phyloP scores from a whole-genome alignment of 1,140 invertebrate genomes.

The Papilio glaucus region DNA sequence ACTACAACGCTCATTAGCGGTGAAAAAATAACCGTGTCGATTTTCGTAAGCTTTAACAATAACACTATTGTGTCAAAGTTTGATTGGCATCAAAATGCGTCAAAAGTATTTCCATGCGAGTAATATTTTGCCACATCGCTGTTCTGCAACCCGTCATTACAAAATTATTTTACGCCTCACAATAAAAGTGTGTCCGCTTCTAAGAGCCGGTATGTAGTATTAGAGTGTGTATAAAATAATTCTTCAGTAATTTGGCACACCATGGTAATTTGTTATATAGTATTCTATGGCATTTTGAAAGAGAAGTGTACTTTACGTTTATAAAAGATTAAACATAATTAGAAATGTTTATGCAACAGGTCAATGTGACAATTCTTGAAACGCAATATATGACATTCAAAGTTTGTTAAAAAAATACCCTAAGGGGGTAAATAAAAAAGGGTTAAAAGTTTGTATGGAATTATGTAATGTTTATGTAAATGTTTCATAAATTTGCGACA shows the following conservation, averaged over 20 bases:
- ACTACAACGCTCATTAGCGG: conserved; percentile 24
- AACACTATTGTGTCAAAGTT: conserved; percentile 19
- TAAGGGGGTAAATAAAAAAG: too few relatives aligned
- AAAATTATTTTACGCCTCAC: conserved; percentile 23
- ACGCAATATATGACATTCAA: too few relatives aligned
- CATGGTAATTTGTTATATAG: background rate
- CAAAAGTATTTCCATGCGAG: conserved; percentile 15
- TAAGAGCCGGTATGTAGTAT: background rate
- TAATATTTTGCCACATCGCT: conserved; percentile 25
- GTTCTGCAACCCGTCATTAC: conserved; percentile 27
- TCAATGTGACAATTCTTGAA: too few relatives aligned
- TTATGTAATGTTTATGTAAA: too few relatives aligned
- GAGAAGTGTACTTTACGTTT: too few relatives aligned
- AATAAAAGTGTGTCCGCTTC: background rate
- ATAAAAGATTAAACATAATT: too few relatives aligned
- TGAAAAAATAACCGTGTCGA: conserved; percentile 9
- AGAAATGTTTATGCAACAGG: too few relatives aligned
- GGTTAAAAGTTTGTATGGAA: too few relatives aligned
- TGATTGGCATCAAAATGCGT: conserved; percentile 20
- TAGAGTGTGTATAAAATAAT: too few relatives aligned
- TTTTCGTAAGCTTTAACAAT: conserved; percentile 30
- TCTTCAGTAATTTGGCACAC: background rate
- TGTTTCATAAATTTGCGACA: too few relatives aligned
- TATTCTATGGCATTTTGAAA: too few relatives aligned
- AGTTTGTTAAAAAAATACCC: too few relatives aligned